These are phyloP conservation scores for Amphibalanus amphitrite DNA, from an alignment of 1,140 invertebrate genomes.

Conservation along the genomic window DNA sequence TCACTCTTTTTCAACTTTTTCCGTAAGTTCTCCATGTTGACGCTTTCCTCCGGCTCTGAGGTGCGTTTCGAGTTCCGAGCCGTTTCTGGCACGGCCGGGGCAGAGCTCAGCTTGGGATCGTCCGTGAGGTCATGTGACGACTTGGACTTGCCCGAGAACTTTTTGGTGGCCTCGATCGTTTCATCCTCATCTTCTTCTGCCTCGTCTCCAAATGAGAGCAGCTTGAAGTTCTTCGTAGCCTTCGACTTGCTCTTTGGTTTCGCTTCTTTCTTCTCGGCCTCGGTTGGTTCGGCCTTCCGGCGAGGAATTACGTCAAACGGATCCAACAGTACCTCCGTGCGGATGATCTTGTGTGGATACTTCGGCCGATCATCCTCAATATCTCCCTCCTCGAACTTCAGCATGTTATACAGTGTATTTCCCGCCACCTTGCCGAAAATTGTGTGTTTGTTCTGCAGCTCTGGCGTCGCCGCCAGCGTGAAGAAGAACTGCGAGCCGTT, in stretches of 20 bases:
- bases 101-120: constrained; percentile 56
- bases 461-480: constrained; percentile 71
- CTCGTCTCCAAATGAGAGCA: constrained; percentile 93
- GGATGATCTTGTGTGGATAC: constrained; percentile 77
- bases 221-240: constrained; percentile 56
- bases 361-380: constrained; percentile 69
- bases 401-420: constrained; percentile 89
- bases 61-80: not conserved
- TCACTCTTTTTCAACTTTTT: not conserved
- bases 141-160: constrained; percentile 42
- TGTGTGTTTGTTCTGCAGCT: constrained; percentile 93
- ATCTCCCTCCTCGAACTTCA: constrained; percentile 75
- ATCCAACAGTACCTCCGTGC: constrained; percentile 70
- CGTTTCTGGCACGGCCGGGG: not conserved
- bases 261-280: constrained; percentile 31
- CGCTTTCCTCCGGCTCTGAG: not conserved
- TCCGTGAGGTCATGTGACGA: constrained; percentile 81
- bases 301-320: constrained; percentile 87
- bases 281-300: constrained; percentile 27
- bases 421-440: constrained; percentile 95
- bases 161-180: constrained; percentile 44
- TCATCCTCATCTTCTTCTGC: constrained; percentile 93
- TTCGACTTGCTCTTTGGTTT: constrained; percentile 34
- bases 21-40: not conserved
- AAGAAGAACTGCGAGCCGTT: constrained; percentile 99